Percentiles rank a stretch among this genome's conserved stretches.
These are phyloP conservation scores for Thunnus thynnus DNA, from an alignment of 2,113 vertebrate species.

Conservation along the genomic window DNA sequence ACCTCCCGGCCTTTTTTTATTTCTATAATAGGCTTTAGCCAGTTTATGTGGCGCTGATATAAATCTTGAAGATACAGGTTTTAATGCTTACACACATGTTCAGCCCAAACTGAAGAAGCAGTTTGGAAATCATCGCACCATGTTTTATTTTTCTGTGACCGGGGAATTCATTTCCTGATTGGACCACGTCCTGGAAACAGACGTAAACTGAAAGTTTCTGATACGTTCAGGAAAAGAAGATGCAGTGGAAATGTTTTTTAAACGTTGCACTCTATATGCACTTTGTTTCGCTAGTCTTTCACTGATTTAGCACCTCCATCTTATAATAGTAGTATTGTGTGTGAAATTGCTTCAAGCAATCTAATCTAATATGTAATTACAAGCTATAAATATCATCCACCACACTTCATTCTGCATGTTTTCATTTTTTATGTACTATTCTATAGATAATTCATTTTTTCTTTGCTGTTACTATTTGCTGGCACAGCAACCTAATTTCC, in stretches of 20 bases:
- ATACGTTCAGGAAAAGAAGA: neutral
- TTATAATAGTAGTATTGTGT: too few species aligned
- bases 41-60: constrained; percentile 11
- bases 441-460: neutral
- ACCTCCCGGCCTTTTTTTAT: neutral
- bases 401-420: neutral
- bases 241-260: constrained; percentile 3
- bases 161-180: constrained; percentile 48
- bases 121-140: constrained; percentile 30
- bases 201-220: constrained; percentile 4
- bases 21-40: neutral
- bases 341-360: neutral
- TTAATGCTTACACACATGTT: neutral
- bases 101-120: neutral
- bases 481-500: constrained; percentile 27
- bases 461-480: neutral
- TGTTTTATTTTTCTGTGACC: constrained; percentile 38
- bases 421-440: neutral
- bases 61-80: constrained; percentile 7
- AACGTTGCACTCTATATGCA: neutral
- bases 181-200: constrained; percentile 57
- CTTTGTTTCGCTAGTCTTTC: neutral
- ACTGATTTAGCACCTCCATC: neutral
- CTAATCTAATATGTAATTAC: neutral
- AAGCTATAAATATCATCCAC: constrained; percentile 1